These are phyloP conservation scores for Coturnix japonica DNA, from an alignment of 2,113 vertebrate species.

Conservation along the genomic window DNA sequence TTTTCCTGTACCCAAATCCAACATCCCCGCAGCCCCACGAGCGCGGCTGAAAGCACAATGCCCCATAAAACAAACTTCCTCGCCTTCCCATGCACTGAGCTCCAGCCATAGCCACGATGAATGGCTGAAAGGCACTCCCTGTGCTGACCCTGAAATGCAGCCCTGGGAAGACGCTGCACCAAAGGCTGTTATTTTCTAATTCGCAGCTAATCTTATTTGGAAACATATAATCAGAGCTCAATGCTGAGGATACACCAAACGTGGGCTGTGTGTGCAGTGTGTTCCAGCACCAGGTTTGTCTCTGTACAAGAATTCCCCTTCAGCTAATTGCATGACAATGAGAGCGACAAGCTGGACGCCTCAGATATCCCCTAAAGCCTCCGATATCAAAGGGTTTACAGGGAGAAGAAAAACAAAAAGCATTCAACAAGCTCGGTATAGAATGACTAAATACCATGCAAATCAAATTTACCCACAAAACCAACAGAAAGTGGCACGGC, in stretches of 20 bases:
- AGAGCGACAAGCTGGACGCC: background rate
- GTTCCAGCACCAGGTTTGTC: background rate
- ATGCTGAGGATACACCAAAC: background rate
- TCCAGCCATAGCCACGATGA: background rate
- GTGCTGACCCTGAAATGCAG: accelerated
- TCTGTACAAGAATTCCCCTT: background rate
- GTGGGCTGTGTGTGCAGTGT: background rate
- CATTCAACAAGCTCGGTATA: background rate
- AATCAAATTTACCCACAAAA: background rate
- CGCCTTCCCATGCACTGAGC: background rate
- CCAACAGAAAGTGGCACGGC: background rate
- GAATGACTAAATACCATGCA: background rate
- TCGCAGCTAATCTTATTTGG: background rate
- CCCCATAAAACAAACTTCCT: background rate
- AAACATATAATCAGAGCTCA: background rate
- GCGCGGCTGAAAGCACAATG: background rate
- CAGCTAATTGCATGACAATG: background rate
- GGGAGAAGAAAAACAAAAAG: background rate
- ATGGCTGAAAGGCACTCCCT: background rate
- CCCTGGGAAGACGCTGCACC: background rate
- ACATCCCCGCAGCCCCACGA: background rate
- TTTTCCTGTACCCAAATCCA: background rate
- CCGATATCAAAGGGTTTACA: background rate
- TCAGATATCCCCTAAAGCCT: background rate
- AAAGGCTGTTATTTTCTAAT: background rate